Evolutionary conservation across 2,113 vertebrate genomes (phyloP).

Genomic region (Camelus bactrianus): DNA sequence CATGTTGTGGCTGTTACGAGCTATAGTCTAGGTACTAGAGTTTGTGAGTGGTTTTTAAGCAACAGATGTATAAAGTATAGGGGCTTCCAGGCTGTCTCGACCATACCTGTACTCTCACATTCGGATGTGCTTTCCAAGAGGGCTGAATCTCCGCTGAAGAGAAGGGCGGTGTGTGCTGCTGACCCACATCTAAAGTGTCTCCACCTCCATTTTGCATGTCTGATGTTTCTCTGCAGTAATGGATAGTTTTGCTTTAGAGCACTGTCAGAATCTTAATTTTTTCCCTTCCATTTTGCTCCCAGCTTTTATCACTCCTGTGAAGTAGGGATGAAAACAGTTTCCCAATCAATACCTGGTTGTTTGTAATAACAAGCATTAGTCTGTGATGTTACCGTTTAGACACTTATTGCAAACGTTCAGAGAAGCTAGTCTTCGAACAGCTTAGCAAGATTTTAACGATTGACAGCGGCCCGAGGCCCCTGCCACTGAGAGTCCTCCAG

Average conservation of each 20-base stretch:
- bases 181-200: fast-evolving
- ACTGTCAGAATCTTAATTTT: fast-evolving
- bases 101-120: background rate
- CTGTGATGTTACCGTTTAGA: background rate
- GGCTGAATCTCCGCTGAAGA: background rate
- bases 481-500: background rate
- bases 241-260: background rate
- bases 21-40: background rate
- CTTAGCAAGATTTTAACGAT: background rate
- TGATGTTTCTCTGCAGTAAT: background rate
- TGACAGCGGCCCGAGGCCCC: background rate
- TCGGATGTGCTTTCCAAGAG: background rate
- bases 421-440: background rate
- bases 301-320: too few relatives aligned
- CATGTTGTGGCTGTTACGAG: background rate
- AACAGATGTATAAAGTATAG: background rate
- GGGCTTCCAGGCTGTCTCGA: background rate
- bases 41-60: background rate
- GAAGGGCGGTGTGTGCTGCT: background rate
- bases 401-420: background rate
- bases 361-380: background rate
- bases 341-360: too few relatives aligned
- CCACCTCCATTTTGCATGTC: fast-evolving
- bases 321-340: background rate
- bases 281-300: background rate